phyloP scores from a whole-genome alignment of 2,113 vertebrate genomes.

The Anhinga anhinga region DNA sequence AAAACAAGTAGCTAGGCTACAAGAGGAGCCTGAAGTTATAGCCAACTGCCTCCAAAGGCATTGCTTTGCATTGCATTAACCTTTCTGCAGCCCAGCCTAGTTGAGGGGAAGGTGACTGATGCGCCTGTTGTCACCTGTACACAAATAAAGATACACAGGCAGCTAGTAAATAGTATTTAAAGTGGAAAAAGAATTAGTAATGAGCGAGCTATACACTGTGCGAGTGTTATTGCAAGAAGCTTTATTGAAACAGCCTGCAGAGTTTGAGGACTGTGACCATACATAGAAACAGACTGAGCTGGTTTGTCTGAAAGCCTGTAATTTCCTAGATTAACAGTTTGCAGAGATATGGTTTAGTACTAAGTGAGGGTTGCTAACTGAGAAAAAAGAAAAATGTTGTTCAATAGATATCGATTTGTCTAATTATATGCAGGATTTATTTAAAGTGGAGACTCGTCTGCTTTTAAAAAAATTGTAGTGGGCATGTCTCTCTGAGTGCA shows the following conservation, averaged over 20 bases:
- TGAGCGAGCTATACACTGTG: not conserved
- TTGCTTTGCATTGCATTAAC: not conserved
- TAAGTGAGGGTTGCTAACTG: conserved; percentile 32
- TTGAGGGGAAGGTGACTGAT: not conserved
- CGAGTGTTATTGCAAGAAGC: not conserved
- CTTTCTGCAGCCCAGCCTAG: not conserved
- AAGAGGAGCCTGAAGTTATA: not conserved
- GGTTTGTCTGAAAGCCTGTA: not conserved
- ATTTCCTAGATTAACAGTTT: conserved; percentile 58
- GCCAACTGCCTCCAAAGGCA: not conserved
- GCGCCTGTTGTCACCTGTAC: not conserved
- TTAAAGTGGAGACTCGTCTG: not conserved
- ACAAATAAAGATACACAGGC: not conserved
- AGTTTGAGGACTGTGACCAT: not conserved
- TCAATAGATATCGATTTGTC: not conserved
- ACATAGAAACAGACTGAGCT: not conserved
- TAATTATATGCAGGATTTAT: conserved; percentile 26
- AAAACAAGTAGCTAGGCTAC: not conserved
- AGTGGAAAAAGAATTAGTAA: not conserved
- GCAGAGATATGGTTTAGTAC: conserved; percentile 2
- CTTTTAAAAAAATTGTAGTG: not conserved
- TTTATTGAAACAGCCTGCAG: not conserved
- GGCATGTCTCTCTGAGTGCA: not conserved
- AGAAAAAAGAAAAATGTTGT: not conserved
- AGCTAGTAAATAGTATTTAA: not conserved